Conservation (phyloP, 2,888 invertebrate genomes). For the Opisthograptis luteolata region DNA sequence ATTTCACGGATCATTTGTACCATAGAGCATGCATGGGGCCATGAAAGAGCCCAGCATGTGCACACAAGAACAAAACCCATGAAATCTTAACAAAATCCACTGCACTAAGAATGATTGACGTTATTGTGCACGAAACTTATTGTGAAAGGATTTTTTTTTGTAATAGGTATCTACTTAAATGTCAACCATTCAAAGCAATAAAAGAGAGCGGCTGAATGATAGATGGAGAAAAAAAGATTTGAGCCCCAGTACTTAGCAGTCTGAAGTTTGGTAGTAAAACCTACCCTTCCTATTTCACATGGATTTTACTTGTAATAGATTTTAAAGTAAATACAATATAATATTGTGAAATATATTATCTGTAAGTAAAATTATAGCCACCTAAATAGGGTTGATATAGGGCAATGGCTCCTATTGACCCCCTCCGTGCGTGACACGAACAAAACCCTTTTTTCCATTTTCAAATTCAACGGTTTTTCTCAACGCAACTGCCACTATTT, state of each 20-base stretch:
- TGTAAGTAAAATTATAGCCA: too few relatives aligned
- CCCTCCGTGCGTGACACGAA: too few relatives aligned
- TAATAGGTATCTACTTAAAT: conserved; percentile 52
- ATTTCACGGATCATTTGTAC: conserved; percentile 69
- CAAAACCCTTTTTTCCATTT: too few relatives aligned
- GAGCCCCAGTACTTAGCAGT: too few relatives aligned
- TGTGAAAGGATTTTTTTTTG: conserved; percentile 49
- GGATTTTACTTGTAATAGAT: too few relatives aligned
- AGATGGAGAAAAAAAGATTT: conserved; percentile 48
- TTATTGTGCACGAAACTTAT: conserved; percentile 54
- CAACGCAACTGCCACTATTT: too few relatives aligned
- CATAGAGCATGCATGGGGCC: conserved; percentile 50
- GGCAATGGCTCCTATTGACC: too few relatives aligned
- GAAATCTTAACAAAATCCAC: conserved; percentile 56
- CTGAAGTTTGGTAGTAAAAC: conserved; percentile 26
- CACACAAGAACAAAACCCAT: conserved; percentile 40
- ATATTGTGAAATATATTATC: too few relatives aligned
- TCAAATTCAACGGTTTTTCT: too few relatives aligned
- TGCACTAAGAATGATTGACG: conserved; percentile 65
- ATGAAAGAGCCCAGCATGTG: conserved; percentile 47
- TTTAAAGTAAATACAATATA: too few relatives aligned
- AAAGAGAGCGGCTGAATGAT: conserved; percentile 45
- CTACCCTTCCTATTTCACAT: conserved; percentile 7
- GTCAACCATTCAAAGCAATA: conserved; percentile 53
- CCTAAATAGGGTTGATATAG: too few relatives aligned